Conservation (phyloP, 1,140 invertebrate species). For the Aricia agestis region DNA sequence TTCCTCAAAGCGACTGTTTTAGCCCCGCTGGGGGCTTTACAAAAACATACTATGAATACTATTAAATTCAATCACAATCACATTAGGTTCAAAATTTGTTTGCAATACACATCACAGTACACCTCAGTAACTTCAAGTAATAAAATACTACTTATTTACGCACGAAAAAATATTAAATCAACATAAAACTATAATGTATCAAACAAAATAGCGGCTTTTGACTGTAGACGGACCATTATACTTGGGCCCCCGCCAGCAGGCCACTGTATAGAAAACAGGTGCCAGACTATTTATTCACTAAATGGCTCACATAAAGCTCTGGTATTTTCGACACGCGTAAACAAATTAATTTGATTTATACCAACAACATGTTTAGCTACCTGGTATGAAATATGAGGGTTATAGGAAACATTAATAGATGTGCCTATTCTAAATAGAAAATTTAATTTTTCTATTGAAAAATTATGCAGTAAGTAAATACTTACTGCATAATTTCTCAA, state of each 20-base stretch:
- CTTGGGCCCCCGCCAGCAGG: slow-evolving; percentile 2
- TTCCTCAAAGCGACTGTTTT: too few species aligned
- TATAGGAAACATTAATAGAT: too few species aligned
- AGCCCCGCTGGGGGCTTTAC: too few species aligned
- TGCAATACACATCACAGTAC: too few species aligned
- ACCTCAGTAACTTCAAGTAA: background rate
- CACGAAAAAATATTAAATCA: background rate
- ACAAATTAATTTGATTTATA: slow-evolving; percentile 14
- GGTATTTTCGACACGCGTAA: background rate
- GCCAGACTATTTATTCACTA: slow-evolving; percentile 13
- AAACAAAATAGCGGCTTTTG: background rate
- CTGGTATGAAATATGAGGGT: too few species aligned
- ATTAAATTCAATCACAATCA: too few species aligned
- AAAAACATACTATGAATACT: too few species aligned
- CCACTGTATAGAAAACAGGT: slow-evolving; percentile 11
- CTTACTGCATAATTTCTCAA: too few species aligned
- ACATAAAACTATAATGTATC: background rate
- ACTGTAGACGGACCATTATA: slow-evolving; percentile 13
- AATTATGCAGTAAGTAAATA: too few species aligned
- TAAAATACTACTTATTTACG: background rate
- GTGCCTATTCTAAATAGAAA: too few species aligned
- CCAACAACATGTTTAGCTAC: background rate
- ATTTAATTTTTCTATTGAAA: too few species aligned
- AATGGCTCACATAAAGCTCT: slow-evolving; percentile 8
- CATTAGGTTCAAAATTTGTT: too few species aligned